These are phyloP conservation scores for Trachelus iudaicus DNA, from an alignment of 2,888 invertebrate genomes.

Conservation along the genomic window DNA sequence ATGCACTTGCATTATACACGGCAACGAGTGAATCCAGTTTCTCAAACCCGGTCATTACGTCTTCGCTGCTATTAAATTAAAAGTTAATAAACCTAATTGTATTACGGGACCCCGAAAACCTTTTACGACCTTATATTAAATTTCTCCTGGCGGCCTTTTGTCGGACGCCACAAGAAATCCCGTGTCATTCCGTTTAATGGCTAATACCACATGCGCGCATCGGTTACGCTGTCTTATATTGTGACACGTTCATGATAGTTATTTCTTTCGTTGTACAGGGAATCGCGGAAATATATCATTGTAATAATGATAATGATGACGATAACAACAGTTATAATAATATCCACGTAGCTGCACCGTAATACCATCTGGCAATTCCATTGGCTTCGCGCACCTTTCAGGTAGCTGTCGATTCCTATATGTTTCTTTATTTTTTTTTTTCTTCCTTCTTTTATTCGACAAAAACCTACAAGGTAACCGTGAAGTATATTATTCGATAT, in stretches of 20 bases:
- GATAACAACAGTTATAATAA: not conserved
- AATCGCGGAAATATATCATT: not conserved
- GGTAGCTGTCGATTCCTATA: not conserved
- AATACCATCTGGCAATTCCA: not conserved
- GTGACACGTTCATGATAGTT: not conserved
- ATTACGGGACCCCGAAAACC: not conserved
- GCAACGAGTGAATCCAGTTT: not conserved
- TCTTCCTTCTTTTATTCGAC: not conserved
- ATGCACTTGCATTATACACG: not conserved
- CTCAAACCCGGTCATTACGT: not conserved
- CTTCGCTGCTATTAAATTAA: not conserved
- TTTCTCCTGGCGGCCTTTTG: conserved; percentile 10
- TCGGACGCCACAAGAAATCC: conserved; percentile 32
- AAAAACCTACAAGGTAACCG: not conserved
- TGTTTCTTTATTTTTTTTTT: not conserved
- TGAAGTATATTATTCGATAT: too few species aligned
- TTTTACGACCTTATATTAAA: conserved; percentile 7
- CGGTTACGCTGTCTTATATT: not conserved
- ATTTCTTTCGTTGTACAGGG: not conserved
- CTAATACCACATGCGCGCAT: conserved; percentile 17
- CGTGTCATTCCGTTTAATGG: conserved; percentile 49
- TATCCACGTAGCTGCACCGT: not conserved
- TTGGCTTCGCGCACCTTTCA: not conserved
- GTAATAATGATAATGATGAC: not conserved
- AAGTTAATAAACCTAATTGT: not conserved